These are phyloP conservation scores for Drosophila sulfurigaster DNA, from an alignment of 1,140 invertebrate species.

Conservation along the genomic window DNA sequence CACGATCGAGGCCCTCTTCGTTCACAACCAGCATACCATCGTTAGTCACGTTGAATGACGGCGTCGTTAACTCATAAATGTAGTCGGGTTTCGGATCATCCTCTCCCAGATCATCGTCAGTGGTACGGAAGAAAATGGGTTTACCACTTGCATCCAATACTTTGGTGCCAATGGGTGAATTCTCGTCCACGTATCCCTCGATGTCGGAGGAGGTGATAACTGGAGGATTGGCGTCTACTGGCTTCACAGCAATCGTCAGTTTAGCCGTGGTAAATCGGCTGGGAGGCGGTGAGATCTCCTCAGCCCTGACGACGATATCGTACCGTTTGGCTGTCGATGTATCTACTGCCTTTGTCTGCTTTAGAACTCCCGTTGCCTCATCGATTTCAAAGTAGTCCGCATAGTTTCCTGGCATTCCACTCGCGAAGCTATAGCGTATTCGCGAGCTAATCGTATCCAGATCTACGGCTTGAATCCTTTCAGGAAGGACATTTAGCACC, in stretches of 20 bases:
- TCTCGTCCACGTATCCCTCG: conserved; percentile 94
- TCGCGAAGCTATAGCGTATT: conserved; percentile 92
- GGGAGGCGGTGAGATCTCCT: conserved; percentile 90
- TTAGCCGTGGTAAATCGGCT: conserved; percentile 93
- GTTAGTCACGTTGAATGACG: conserved; percentile 92
- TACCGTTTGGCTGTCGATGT: conserved; percentile 89
- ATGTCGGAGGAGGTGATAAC: conserved; percentile 89
- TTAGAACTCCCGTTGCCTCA: conserved; percentile 91
- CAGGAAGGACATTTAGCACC: conserved; percentile 92
- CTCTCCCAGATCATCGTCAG: conserved; percentile 93
- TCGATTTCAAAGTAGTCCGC: conserved; percentile 94
- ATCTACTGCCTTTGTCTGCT: conserved; percentile 92
- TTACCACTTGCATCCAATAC: conserved; percentile 89
- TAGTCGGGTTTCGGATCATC: conserved; percentile 91
- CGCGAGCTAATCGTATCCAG: conserved; percentile 94
- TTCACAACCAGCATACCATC: conserved; percentile 91
- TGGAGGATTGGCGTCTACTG: conserved; percentile 94
- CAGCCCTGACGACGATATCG: conserved; percentile 91
- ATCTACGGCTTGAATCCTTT: conserved; percentile 94
- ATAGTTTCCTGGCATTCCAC: conserved; percentile 91
- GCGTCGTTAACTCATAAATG: conserved; percentile 93
- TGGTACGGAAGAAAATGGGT: conserved; percentile 90
- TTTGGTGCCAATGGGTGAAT: conserved; percentile 92
- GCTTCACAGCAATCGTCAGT: conserved; percentile 91
- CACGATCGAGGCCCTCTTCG: conserved; percentile 93